Base-by-base conservation (phyloP, 1,140 invertebrate species). In the Drosophila sulfurigaster region DNA sequence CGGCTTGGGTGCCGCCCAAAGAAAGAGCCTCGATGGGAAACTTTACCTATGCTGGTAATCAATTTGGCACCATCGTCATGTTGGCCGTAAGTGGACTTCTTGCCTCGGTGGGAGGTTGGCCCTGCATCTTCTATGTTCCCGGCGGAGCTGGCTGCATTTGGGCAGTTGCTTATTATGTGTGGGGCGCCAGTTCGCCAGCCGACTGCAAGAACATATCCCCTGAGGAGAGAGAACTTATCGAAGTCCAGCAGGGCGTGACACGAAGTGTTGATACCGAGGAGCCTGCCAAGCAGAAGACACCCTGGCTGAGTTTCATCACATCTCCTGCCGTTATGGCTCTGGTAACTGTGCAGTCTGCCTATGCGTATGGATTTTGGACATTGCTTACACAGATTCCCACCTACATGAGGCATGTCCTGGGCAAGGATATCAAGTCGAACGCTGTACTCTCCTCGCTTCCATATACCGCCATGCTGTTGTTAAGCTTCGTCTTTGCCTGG, bases 321-420 rank as follows among this genome's bases (percentile, higher is more conserved):
- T 97, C 96, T 1, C 60, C 95, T 3, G 96, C 98, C 1, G 95
- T 99, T 64, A 96, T 96, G 96, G 96, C 97, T 0, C 93, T 98
- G 7, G 94, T 97, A n/a, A 93, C 97, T 1, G 95, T 95, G 0
- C 97, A 99, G 86, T 96, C 96, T 85, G 95, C 96, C 0, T 96
- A 98, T 85, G 97, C 97, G 86, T 99, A 97, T 97, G 97, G 97
- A 0, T 98, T 97, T 91, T 98, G 97, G 94, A 98, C 96, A 1
- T 93, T 99, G 38, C 93, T 99, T 28, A 98, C 97, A 0, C 95
- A 98, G 93, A 95, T 99, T 82, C 98, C 98, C 0, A 96, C 95
- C 0, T 99, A 98, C 87, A 96, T 99, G 94, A 95, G 95, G 16
- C 94, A 95, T 65, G 95, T 98, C 0, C 93, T 99, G 1, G 93